A percentile compares a stretch with the other conserved stretches of the same genome.
phyloP scores from a whole-genome alignment of 2,888 invertebrate genomes.

The Drosophila robusta region DNA sequence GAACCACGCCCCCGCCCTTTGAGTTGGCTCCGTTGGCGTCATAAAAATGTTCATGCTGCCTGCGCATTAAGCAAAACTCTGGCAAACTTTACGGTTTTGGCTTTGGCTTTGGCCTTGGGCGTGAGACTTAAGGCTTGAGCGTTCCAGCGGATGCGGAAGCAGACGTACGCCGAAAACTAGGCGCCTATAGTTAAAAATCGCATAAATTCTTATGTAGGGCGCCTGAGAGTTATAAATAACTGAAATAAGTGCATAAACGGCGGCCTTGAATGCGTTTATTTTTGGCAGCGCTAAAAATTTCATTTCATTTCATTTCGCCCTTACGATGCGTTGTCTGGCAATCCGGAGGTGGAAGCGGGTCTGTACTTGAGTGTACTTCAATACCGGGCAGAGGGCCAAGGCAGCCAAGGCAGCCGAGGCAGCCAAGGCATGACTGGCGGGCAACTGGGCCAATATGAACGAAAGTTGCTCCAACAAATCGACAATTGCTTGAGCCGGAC shows the following conservation, averaged over 20 bases:
- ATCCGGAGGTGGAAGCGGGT: constrained; percentile 6
- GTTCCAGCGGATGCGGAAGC: constrained; percentile 32
- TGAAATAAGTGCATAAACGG: constrained; percentile 46
- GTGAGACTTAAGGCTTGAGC: constrained; percentile 1
- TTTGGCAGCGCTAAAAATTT: constrained; percentile 26
- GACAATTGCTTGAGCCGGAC: constrained; percentile 22
- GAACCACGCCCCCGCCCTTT: background rate
- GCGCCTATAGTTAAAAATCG: constrained; percentile 62
- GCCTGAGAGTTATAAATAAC: constrained; percentile 69
- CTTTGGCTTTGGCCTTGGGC: constrained; percentile 40
- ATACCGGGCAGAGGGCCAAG: constrained; percentile 54
- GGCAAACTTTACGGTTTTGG: constrained; percentile 66
- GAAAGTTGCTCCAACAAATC: constrained; percentile 45
- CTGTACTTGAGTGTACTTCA: constrained; percentile 34
- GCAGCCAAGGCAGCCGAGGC: constrained; percentile 40
- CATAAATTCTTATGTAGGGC: constrained; percentile 63
- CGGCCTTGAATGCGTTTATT: constrained; percentile 69
- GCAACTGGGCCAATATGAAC: constrained; percentile 49
- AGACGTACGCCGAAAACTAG: constrained; percentile 33
- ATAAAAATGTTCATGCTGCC: constrained; percentile 44
- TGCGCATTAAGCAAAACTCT: constrained; percentile 65
- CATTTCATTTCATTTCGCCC: constrained; percentile 27
- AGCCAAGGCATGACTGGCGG: background rate
- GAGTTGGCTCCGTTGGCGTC: constrained; percentile 5
- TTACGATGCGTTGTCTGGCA: constrained; percentile 38